A percentile compares a stretch with the other conserved stretches of the same genome.
Evolutionary conservation across 2,797 vertebrate genomes (phyloP).

Genomic region (Lepidocolaptes lacrymiger): DNA sequence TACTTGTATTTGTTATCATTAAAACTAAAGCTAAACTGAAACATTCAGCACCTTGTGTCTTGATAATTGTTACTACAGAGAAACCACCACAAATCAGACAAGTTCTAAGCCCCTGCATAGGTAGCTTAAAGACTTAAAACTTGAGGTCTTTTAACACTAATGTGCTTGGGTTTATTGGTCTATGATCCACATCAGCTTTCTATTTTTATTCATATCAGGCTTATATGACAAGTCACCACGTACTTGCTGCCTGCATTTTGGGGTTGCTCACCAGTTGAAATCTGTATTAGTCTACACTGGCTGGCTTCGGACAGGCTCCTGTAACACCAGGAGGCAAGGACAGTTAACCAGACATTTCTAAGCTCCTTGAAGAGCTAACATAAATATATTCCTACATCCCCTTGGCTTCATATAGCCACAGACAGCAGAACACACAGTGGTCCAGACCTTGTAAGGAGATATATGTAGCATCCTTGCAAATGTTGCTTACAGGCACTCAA

Average conservation of each 20-base stretch:
- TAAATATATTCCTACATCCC: rapidly evolving
- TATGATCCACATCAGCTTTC: not conserved
- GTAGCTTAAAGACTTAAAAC: not conserved
- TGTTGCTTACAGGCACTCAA: not conserved
- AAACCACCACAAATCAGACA: not conserved
- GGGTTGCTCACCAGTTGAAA: not conserved
- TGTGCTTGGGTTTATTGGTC: not conserved
- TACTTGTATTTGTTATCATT: not conserved
- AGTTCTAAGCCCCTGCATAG: not conserved
- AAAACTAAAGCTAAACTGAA: not conserved
- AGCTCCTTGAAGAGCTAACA: not conserved
- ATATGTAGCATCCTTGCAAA: not conserved
- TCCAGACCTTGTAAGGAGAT: not conserved
- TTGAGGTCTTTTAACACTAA: not conserved
- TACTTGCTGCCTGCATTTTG: not conserved
- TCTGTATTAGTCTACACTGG: not conserved
- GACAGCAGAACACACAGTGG: not conserved
- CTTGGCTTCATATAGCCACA: not conserved
- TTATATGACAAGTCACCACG: not conserved
- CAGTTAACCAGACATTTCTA: not conserved
- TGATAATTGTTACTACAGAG: not conserved
- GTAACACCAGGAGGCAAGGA: not conserved
- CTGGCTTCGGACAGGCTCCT: not conserved
- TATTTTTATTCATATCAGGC: not conserved
- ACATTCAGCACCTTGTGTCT: not conserved